These are phyloP conservation scores for Marasmarcha lunaedactyla DNA, from an alignment of 2,888 invertebrate genomes.

Conservation along the genomic window DNA sequence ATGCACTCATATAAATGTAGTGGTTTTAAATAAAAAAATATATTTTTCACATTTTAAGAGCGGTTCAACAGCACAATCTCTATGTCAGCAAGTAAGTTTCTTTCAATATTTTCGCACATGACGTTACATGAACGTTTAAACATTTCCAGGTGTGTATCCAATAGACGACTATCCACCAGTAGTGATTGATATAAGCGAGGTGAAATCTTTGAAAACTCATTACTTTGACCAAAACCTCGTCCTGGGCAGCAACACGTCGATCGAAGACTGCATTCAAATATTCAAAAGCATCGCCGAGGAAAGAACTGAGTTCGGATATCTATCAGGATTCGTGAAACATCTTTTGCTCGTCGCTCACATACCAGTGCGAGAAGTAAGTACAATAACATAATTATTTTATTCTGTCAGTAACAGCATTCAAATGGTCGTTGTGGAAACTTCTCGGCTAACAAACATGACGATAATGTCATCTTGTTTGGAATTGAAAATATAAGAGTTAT, in stretches of 20 bases:
- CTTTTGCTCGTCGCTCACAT: slow-evolving; percentile 52
- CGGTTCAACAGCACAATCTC: too few species aligned
- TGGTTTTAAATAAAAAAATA: background rate
- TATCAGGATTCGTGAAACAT: slow-evolving; percentile 66
- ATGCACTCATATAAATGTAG: too few species aligned
- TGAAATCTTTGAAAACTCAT: slow-evolving; percentile 33
- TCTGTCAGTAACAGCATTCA: too few species aligned
- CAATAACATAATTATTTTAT: too few species aligned
- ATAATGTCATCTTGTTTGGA: too few species aligned
- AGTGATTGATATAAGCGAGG: too few species aligned
- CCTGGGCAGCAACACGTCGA: slow-evolving; percentile 70
- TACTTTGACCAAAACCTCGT: slow-evolving; percentile 44
- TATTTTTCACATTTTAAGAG: background rate
- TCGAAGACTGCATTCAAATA: slow-evolving; percentile 65
- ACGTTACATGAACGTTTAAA: slow-evolving; percentile 29
- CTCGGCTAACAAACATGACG: too few species aligned
- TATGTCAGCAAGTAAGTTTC: too few species aligned
- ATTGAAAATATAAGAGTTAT: too few species aligned
- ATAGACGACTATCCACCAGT: slow-evolving; percentile 32
- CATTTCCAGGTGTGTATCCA: slow-evolving; percentile 40
- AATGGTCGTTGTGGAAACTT: too few species aligned
- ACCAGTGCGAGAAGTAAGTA: slow-evolving; percentile 69
- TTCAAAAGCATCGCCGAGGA: slow-evolving; percentile 41
- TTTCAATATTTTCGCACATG: too few species aligned
- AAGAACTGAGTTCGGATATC: slow-evolving; percentile 56